phyloP scores from a whole-genome alignment of 2,888 invertebrate genomes.

The Theristus sp. region DNA sequence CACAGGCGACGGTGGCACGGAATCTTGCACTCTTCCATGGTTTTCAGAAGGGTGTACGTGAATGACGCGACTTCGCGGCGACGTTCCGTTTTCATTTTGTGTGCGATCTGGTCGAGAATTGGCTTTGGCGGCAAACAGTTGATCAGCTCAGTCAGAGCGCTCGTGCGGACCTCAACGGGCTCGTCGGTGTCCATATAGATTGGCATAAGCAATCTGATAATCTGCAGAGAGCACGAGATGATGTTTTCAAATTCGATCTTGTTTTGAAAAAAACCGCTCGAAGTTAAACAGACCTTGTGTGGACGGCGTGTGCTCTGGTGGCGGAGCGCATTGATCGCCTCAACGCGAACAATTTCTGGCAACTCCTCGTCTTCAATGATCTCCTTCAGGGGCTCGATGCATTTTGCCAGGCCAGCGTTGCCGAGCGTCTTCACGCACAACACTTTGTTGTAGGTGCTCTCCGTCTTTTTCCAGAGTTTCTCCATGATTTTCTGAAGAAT shows the following conservation, averaged over 20 bases:
- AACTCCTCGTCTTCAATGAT: conserved; percentile 15
- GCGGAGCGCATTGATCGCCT: conserved; percentile 22
- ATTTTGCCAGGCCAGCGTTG: conserved; percentile 21
- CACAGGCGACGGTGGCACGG: conserved; percentile 13
- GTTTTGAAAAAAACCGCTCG: background rate
- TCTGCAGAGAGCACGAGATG: conserved; percentile 7
- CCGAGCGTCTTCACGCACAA: conserved; percentile 21
- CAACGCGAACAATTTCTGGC: conserved; percentile 9
- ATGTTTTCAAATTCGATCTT: background rate
- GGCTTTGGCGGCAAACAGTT: too few relatives aligned
- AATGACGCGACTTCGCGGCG: conserved; percentile 18
- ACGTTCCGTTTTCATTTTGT: conserved; percentile 13
- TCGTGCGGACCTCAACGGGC: conserved; percentile 16
- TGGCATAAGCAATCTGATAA: conserved; percentile 19
- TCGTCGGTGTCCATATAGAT: conserved; percentile 17
- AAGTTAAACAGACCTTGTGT: conserved; percentile 5
- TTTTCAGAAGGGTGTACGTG: conserved; percentile 14
- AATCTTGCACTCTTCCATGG: conserved; percentile 14
- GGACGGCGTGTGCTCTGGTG: too few relatives aligned
- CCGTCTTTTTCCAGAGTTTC: background rate
- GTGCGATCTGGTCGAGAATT: conserved; percentile 17
- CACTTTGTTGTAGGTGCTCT: conserved; percentile 14
- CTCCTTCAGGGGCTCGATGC: conserved; percentile 18
- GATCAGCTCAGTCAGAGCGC: too few relatives aligned
- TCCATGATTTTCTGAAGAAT: background rate